phyloP scores from a whole-genome alignment of 2,888 invertebrate species.

The Leptothorax acervorum region DNA sequence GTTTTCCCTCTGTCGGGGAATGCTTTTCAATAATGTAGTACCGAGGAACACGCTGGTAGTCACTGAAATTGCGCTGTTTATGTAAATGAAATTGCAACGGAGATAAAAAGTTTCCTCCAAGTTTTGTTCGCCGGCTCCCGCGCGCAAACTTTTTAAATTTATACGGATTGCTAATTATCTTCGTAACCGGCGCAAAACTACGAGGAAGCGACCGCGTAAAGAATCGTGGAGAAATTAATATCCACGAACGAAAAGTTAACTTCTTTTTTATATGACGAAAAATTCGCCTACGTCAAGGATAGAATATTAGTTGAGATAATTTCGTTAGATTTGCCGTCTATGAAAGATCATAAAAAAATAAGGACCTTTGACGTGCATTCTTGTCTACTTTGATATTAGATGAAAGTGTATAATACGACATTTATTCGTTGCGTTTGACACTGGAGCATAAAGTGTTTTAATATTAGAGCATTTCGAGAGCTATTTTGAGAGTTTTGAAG shows the following conservation, averaged over 20 bases:
- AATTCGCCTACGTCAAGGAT: neutral
- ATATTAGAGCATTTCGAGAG: neutral
- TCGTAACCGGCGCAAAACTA: conserved; percentile 30
- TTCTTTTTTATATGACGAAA: neutral
- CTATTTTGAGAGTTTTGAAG: conserved; percentile 18
- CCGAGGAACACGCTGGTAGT: conserved; percentile 28
- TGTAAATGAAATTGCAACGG: conserved; percentile 55
- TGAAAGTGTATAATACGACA: neutral
- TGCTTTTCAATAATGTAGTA: conserved; percentile 37
- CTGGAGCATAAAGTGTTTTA: neutral
- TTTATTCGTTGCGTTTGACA: neutral
- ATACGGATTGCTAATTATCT: conserved; percentile 52
- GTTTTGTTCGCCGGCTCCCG: conserved; percentile 22
- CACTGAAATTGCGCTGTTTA: conserved; percentile 51
- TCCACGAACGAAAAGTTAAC: neutral
- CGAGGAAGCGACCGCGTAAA: neutral
- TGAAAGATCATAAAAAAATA: neutral
- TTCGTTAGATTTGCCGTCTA: neutral
- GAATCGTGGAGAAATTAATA: neutral
- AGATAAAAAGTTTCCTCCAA: conserved; percentile 48
- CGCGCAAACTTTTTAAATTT: conserved; percentile 47
- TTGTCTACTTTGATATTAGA: neutral
- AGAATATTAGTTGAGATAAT: neutral
- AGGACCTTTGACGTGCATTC: neutral
- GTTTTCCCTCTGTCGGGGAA: conserved; percentile 3